phyloP scores from a whole-genome alignment of 2,797 vertebrate genomes.

The Tenualosa ilisha region DNA sequence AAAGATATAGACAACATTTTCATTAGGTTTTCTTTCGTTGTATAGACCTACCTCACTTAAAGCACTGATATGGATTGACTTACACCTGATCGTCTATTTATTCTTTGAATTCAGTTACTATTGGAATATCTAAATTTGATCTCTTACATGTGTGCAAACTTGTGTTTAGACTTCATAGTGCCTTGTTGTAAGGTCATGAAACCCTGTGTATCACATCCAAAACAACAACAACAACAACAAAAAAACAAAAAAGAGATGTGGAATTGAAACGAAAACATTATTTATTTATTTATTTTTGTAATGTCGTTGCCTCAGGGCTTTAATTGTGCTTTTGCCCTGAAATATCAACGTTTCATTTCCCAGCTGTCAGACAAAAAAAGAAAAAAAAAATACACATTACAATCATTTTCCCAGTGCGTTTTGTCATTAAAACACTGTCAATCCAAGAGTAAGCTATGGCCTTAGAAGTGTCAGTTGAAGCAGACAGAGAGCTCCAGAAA shows the following conservation, averaged over 20 bases:
- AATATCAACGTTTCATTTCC: slow-evolving; percentile 39
- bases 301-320: slow-evolving; percentile 20
- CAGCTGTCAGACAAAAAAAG: slow-evolving; percentile 33
- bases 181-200: background rate
- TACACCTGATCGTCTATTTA: no score
- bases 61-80: no score
- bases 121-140: no score
- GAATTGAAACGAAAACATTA: slow-evolving; percentile 26
- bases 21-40: no score
- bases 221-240: background rate
- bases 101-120: no score
- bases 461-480: background rate
- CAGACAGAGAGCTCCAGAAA: background rate
- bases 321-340: slow-evolving; percentile 28
- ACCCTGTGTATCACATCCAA: background rate
- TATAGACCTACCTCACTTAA: no score
- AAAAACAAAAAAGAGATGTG: background rate
- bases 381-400: slow-evolving; percentile 31
- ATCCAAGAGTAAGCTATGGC: slow-evolving; percentile 3
- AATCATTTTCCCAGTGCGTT: slow-evolving; percentile 24
- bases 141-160: background rate
- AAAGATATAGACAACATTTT: no score
- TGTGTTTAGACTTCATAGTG: background rate
- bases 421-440: slow-evolving; percentile 38
- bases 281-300: background rate